These are phyloP conservation scores for Chlorodrepanis virens DNA, from an alignment of 2,113 vertebrate genomes.

Conservation along the genomic window DNA sequence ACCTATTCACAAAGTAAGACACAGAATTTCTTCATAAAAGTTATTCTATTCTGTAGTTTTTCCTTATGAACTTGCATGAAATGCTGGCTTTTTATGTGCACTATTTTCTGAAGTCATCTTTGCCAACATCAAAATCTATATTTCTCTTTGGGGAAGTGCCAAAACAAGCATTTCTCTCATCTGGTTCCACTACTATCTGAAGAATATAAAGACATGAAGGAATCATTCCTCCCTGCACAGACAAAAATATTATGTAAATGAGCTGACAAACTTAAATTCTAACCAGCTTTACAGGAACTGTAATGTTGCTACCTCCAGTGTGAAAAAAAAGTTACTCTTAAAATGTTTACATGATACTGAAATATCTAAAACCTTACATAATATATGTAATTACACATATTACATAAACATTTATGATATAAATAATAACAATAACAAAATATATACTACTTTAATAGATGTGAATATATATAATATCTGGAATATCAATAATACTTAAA, in stretches of 20 bases:
- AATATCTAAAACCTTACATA: background rate
- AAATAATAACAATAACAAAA: background rate
- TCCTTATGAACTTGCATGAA: slow-evolving; percentile 35
- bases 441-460: background rate
- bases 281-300: background rate
- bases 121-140: background rate
- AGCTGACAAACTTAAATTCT: background rate
- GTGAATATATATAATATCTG: background rate
- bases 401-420: background rate
- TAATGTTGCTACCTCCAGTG: background rate
- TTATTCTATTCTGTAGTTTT: slow-evolving; percentile 40
- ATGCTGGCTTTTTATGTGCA: slow-evolving; percentile 21
- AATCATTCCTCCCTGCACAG: background rate
- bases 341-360: background rate
- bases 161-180: slow-evolving; percentile 35
- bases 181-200: background rate
- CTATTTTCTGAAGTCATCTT: slow-evolving; percentile 53
- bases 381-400: background rate
- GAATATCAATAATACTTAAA: background rate
- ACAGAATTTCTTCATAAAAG: slow-evolving; percentile 59
- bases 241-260: background rate
- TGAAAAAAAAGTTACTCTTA: background rate
- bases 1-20: slow-evolving; percentile 66
- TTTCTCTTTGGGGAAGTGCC: slow-evolving; percentile 14
- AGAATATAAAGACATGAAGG: background rate